These are phyloP conservation scores for Prionace glauca DNA, from an alignment of 2,797 vertebrate species.

Conservation along the genomic window DNA sequence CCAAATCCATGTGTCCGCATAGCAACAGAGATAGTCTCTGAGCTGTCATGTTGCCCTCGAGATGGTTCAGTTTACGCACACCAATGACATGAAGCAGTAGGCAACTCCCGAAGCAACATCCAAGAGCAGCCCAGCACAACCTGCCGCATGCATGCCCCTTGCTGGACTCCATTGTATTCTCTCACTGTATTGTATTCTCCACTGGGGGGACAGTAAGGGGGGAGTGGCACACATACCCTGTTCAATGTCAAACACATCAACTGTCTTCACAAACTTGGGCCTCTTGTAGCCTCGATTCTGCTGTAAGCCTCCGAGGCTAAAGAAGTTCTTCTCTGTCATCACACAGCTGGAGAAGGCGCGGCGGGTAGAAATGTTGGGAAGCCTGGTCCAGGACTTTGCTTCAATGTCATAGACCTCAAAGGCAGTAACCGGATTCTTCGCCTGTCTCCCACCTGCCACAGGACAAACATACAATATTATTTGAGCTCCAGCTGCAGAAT, in stretches of 20 bases:
- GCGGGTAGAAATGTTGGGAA: constrained; percentile 83
- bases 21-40: too few relatives aligned
- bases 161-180: too few relatives aligned
- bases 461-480: background rate
- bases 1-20: too few relatives aligned
- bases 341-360: constrained; percentile 84
- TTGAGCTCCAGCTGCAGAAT: background rate
- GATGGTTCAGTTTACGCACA: too few relatives aligned
- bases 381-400: constrained; percentile 73
- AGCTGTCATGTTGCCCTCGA: too few relatives aligned
- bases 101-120: too few relatives aligned
- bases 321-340: constrained; percentile 71
- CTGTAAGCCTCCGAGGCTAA: constrained; percentile 83
- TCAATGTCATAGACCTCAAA: constrained; percentile 88
- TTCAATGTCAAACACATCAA: constrained; percentile 83
- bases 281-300: constrained; percentile 83
- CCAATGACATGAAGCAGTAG: too few relatives aligned
- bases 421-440: constrained; percentile 79
- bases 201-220: background rate
- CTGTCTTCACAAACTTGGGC: constrained; percentile 91
- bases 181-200: too few relatives aligned
- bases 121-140: too few relatives aligned
- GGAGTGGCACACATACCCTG: constrained; percentile 65
- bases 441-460: constrained; percentile 80
- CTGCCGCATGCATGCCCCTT: too few relatives aligned